Base-by-base conservation (phyloP, 92 coral and sea anemone genomes). In the Hydrozoanthus gracilis region DNA sequence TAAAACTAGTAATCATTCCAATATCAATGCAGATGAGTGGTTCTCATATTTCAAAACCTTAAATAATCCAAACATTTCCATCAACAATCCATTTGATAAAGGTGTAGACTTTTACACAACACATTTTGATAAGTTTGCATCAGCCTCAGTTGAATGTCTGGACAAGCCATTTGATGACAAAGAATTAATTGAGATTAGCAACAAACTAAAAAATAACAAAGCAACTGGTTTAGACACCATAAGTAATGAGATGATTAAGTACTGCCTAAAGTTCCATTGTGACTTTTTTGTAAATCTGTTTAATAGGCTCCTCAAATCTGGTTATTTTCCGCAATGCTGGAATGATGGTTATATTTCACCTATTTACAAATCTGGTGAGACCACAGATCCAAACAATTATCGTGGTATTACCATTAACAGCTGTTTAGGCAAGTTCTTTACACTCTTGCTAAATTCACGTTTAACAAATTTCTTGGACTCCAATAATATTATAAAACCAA, bases 341-440 rank as follows among this genome's bases (percentile, higher is more conserved):
- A 70, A 70, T 70, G 51, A 70, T 3, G 51, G 78, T 12, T 73
- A 73, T 48, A 49, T 73, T 12, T 35, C 58, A 27, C 83, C 83
- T 11, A 55, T 83, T 15, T 71, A 50, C 20, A 71, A 86, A 56
- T 60, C 83, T 9, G 83, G 88, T 16, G 69, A 52, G 27, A n/a
- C 68, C 2, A 35, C 51, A 6, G 88, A 55, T 35, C 88, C 72
- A 4, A 56, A 56, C 5, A 85, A 85, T 46, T 85, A 85, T 56
- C 18, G 83, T 18, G 83, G 83, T 17, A 77, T 77, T 9, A 77
- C 44, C 51, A 60, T 77, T 77, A 77, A 77, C 51, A 77, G 83
- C 83, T 77, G 69, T 54, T 13, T 77, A n/a, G 66, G 83, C 12
- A 77, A 77, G 44, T 54, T 77, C 7, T 77, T 77, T 44, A 77